Evolutionary conservation across 2,797 vertebrate genomes (phyloP), one percentile per base, ranked within the genome.

Genomic region (Cryptoblepharus egeriae): DNA sequence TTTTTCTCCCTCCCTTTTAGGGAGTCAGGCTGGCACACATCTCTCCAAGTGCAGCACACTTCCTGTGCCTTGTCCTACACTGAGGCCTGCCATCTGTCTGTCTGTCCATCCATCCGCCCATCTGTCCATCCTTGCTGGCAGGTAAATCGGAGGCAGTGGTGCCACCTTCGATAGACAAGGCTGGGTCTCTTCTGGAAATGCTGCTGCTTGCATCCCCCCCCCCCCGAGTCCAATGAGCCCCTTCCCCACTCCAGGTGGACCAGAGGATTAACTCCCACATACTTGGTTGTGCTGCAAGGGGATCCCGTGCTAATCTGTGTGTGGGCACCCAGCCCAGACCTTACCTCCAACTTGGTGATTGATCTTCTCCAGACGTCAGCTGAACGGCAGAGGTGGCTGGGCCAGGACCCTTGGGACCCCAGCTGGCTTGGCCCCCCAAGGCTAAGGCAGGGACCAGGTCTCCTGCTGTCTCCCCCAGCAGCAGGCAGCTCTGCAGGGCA

Each of bases 261-360:
- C 30, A 18, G 39, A n/a, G 35, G 74, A 82, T 70, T 69, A 76
- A 61, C 70, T 49, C 82, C 70, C 70, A 58, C 64, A 24, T 69
- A 52, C n/a, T 42, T 42, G 37, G 39, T n/a, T n/a, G n/a, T 28
- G 52, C 77, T 5, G 52, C n/a, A n/a, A 37, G 39, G 57, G 71
- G 37, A 68, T 67, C 26, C 28, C 77, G 22, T 26, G 30, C 71
- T 74, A 75, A 75, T 84, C 82, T 26, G 35, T n/a, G 45, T 60
- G 55, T 67, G 61, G 76, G 71, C 77, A 79, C 30, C 22, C 32
- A 63, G 75, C 74, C 68, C 75, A 77, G 30, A 49, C 67, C 70
- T 79, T 79, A 75, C 71, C 72, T 75, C 82, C 39, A 61, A 28
- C 42, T 15, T 22, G 35, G 61, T 16, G 4, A n/a, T 9, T 4